phyloP scores from a whole-genome alignment of 2,888 invertebrate genomes.

The Leucoma salicis region DNA sequence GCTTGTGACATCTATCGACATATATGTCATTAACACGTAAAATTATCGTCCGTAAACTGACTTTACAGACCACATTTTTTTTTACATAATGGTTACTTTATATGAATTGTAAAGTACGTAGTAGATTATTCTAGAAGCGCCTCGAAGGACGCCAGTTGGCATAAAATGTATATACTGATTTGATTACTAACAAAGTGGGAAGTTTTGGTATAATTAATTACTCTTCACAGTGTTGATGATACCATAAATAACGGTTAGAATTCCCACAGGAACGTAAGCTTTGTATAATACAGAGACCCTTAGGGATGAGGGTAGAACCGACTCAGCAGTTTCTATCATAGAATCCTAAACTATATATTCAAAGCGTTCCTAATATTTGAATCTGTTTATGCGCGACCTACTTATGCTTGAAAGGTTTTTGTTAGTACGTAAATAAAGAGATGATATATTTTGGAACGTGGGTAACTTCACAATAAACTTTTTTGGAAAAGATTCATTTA shows the following conservation, averaged over 20 bases:
- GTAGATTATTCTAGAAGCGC: too few relatives aligned
- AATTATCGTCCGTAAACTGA: too few relatives aligned
- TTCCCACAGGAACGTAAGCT: slow-evolving; percentile 7
- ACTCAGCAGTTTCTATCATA: slow-evolving; percentile 12
- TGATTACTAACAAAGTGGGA: slow-evolving; percentile 1
- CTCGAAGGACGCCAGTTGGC: neutral
- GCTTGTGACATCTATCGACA: too few relatives aligned
- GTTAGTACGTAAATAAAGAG: slow-evolving; percentile 20
- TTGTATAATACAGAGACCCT: neutral
- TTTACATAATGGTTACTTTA: too few relatives aligned
- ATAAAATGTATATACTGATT: neutral
- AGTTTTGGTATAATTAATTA: slow-evolving; percentile 14
- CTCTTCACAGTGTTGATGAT: slow-evolving; percentile 8
- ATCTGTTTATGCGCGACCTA: slow-evolving; percentile 12
- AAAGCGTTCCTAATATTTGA: slow-evolving; percentile 14
- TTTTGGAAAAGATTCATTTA: too few relatives aligned
- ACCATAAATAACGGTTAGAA: slow-evolving; percentile 11
- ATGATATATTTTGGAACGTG: slow-evolving; percentile 11
- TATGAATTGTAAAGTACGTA: too few relatives aligned
- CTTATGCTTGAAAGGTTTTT: slow-evolving; percentile 13
- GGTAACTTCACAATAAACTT: too few relatives aligned
- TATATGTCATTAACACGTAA: too few relatives aligned
- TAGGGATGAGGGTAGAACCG: neutral
- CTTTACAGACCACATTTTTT: too few relatives aligned
- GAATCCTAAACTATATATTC: slow-evolving; percentile 10